phyloP scores from a whole-genome alignment of 2,797 vertebrate species.

The Perodicticus potto region DNA sequence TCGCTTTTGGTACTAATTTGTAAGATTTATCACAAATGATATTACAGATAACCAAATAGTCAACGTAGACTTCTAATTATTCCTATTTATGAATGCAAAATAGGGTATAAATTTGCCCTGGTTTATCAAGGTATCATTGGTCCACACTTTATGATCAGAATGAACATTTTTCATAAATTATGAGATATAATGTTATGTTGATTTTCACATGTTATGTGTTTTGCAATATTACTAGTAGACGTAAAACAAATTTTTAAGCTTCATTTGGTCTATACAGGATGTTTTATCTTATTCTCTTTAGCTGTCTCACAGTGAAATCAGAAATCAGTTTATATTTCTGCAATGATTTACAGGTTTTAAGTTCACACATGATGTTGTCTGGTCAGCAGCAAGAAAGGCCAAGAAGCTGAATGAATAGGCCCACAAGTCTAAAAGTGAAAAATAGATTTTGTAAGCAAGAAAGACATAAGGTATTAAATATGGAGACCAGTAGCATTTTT shows the following conservation, averaged over 20 bases:
- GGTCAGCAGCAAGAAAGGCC: constrained; percentile 7
- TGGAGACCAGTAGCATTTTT: background rate
- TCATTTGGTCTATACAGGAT: background rate
- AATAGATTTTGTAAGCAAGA: constrained; percentile 6
- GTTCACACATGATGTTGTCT: background rate
- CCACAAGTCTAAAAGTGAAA: constrained; percentile 17
- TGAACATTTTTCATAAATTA: background rate
- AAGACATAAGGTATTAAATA: background rate
- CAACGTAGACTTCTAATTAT: background rate
- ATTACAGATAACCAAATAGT: background rate
- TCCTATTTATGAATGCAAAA: background rate
- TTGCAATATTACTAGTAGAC: background rate
- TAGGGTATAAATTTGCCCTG: background rate
- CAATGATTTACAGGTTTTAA: background rate
- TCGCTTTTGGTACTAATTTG: background rate
- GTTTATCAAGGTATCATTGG: background rate
- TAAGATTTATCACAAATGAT: background rate
- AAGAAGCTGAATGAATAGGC: constrained; percentile 14
- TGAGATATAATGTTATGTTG: background rate
- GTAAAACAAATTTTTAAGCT: background rate
- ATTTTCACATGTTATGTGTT: background rate
- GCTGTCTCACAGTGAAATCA: background rate
- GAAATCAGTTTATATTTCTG: constrained; percentile 26
- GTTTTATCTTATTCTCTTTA: background rate
- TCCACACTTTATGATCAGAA: background rate